Base-by-base conservation (phyloP, 2,113 vertebrate genomes). In the Loxodonta africana region DNA sequence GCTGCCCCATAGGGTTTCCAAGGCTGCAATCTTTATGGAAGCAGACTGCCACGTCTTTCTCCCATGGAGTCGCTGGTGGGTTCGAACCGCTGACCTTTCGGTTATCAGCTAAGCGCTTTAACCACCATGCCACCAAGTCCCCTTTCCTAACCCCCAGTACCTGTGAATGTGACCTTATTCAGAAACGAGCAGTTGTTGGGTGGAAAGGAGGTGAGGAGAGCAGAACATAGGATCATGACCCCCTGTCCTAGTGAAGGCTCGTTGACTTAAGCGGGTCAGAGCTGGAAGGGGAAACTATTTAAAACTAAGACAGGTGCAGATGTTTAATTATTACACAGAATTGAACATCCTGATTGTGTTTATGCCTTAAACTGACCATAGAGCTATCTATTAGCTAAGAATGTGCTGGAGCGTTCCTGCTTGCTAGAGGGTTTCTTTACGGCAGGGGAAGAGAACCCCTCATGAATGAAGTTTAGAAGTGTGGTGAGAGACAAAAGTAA, bases 311-410 rank as follows among this genome's bases (percentile, higher is more conserved):
- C 25, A 82, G 60, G 30, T 88, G 15, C 18, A 88, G 21, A 48
- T 89, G 71, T 53, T 33, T 97, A 95, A 92, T 91, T 95, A 77
- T 71, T 93, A 95, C 2, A 33, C 67, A 95, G 71, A 51, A 53
- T 89, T 96, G 53, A 11, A 62, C 60, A 28, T 91, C 78, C 26
- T 90, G 63, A 41, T 57, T 85, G 5, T 26, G 6, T 95, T 78
- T 89, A 10, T 53, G 8, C 57, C 30, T 69, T 91, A 81, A 88
- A 48, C 44, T 84, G 57, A 92, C 69, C 11, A 5, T 71, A 78
- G 62, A 30, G 78, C 44, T 74, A 44, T 82, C 26, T 7, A 0
- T 76, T 76, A 84, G 91, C 41, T 84, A 85, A 93, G 80, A 97
- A 46, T 57, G 25, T 82, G 48, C 57, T 33, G 37, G 41, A 90